Base-by-base conservation (phyloP, 2,113 vertebrate genomes). In the Callopanchax toddi region DNA sequence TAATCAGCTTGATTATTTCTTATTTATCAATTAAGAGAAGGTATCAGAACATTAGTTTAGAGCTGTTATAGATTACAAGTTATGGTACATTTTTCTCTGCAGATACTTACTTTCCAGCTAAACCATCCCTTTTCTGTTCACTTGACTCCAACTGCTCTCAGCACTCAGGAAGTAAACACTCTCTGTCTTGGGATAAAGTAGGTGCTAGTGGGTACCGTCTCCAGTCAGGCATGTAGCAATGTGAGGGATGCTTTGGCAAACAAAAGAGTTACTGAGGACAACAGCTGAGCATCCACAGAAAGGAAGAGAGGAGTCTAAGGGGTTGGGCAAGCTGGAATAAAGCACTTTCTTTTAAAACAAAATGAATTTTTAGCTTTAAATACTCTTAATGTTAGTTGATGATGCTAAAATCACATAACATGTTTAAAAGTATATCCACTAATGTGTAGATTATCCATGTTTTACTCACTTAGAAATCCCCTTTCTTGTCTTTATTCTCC, bases 211-310 rank as follows among this genome's bases (percentile, higher is more conserved):
- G 78, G 86, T 82, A 78, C 85, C 60, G 85, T 92, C 91, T 87
- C 92, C 90, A 87, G 63, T 75, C 57, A 78, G 79, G 75, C 88
- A 80, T 74, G 75, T 56, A 82, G 85, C 74, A 69, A 70, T 87
- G 86, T 81, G 86, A 82, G 62, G 63, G 84, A 78, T 74, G 75
- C 82, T 79, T 71, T 77, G 64, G 76, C 66, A 34, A 80, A 92
- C 91, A 93, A 92, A 87, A 79, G 87, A 86, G 80, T 78, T 73
- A 89, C 78, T 88, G 87, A 86, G 70, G 70, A 86, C 73, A 88
- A 79, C 76, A 53, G 62, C 70, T 81, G 64, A 85, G 77, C 73
- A 75, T 89, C 72, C n/a, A n/a, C n/a, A 67, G 64, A 66, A 59
- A 79, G 83, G 78, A 76, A 62, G 61, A 71, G 55, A 22, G 61